Conservation (phyloP, 2,888 invertebrate genomes). For the Mythimna vitellina region DNA sequence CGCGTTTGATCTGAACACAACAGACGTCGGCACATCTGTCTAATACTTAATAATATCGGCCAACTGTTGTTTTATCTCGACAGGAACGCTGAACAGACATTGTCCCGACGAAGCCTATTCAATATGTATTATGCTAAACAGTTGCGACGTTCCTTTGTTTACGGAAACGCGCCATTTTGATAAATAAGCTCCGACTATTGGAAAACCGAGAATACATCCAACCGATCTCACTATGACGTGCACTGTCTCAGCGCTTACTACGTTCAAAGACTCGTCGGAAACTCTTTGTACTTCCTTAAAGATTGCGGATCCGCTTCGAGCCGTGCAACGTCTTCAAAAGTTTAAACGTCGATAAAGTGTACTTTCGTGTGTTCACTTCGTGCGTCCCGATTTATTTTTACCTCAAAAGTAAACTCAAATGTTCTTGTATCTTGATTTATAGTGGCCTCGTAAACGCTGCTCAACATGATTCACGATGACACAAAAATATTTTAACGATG, state of each 20-base stretch:
- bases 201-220: conserved; percentile 51
- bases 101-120: conserved; percentile 62
- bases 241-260: conserved; percentile 34
- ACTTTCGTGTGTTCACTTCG: conserved; percentile 57
- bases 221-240: conserved; percentile 55
- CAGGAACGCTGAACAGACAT: conserved; percentile 48
- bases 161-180: conserved; percentile 65
- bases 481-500: conserved; percentile 77
- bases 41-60: conserved; percentile 45
- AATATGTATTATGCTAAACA: conserved; percentile 72
- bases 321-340: conserved; percentile 45
- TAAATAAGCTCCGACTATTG: conserved; percentile 60
- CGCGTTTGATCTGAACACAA: conserved; percentile 44
- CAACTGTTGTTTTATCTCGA: conserved; percentile 51
- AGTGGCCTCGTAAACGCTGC: conserved; percentile 78
- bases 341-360: conserved; percentile 50
- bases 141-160: conserved; percentile 68
- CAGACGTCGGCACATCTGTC: conserved; percentile 24
- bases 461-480: conserved; percentile 80
- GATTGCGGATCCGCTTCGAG: conserved; percentile 31
- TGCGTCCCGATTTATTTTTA: conserved; percentile 78
- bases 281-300: conserved; percentile 51
- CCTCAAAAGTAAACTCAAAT: conserved; percentile 81
- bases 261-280: conserved; percentile 54
- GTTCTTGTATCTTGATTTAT: conserved; percentile 82